Conservation (phyloP, 2,113 vertebrate species). For the Ursus arctos region DNA sequence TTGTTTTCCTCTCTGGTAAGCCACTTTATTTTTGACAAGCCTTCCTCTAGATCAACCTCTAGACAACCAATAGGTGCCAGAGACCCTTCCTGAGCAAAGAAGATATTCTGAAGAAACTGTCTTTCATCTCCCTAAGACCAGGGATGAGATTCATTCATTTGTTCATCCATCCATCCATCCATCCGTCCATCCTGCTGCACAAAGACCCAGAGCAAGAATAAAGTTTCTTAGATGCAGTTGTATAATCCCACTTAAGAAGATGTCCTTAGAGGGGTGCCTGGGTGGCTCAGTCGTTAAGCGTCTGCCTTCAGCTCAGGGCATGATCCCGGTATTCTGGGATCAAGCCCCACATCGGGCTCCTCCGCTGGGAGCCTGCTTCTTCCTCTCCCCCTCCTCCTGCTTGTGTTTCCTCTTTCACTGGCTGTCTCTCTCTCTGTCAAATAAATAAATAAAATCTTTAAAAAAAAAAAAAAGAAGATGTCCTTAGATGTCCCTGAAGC, state of each 20-base stretch:
- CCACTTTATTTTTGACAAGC: not conserved
- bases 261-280: too few relatives aligned
- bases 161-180: not conserved
- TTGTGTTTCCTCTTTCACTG: too few relatives aligned
- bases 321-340: too few relatives aligned
- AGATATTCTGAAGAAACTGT: not conserved
- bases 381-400: too few relatives aligned
- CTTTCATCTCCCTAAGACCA: not conserved
- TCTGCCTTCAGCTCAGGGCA: too few relatives aligned
- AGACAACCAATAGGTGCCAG: not conserved
- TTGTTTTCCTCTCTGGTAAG: not conserved
- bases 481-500: not conserved
- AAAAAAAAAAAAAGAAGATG: not conserved
- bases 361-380: too few relatives aligned
- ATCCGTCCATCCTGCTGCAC: not conserved
- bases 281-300: too few relatives aligned
- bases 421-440: too few relatives aligned
- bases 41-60: not conserved
- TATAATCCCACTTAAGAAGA: not conserved
- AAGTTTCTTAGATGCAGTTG: not conserved
- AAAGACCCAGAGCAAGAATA: not conserved
- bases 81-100: not conserved
- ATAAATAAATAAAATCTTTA: too few relatives aligned
- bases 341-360: too few relatives aligned
- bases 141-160: not conserved